Percentiles rank a stretch among this genome's conserved stretches.
These are phyloP conservation scores for Vombatus ursinus DNA, from an alignment of 2,113 vertebrate species.

Conservation along the genomic window DNA sequence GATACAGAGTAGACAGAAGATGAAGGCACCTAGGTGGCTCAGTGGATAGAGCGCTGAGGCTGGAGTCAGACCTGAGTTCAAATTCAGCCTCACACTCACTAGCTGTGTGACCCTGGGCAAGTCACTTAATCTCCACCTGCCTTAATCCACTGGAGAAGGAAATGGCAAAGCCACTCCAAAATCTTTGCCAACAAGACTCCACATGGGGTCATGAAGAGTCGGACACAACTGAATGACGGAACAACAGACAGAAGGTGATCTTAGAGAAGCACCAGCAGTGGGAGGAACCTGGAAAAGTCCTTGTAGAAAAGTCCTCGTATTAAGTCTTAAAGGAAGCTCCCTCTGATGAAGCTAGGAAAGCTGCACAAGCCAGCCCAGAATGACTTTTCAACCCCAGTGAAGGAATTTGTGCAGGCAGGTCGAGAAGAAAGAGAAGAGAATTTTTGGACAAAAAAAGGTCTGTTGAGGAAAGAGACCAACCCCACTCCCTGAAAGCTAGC, in stretches of 20 bases:
- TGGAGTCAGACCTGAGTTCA: too few relatives aligned
- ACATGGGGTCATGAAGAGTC: too few relatives aligned
- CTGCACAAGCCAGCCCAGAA: background rate
- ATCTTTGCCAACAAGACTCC: too few relatives aligned
- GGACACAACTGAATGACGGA: too few relatives aligned
- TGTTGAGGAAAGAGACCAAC: background rate
- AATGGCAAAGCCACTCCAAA: too few relatives aligned
- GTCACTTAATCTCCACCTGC: too few relatives aligned
- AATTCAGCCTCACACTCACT: too few relatives aligned
- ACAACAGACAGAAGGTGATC: background rate
- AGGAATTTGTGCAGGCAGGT: background rate
- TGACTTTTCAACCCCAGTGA: background rate
- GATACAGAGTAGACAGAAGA: background rate
- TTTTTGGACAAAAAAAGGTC: background rate
- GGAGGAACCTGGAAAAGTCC: background rate
- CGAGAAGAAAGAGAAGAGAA: background rate
- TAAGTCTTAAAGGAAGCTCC: background rate
- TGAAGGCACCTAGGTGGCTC: background rate
- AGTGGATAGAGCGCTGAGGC: background rate
- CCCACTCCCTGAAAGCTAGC: background rate
- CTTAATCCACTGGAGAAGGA: too few relatives aligned
- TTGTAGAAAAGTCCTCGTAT: background rate
- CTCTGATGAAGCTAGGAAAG: background rate
- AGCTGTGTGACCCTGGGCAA: too few relatives aligned
- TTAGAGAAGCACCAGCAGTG: background rate